phyloP scores from a whole-genome alignment of 2,113 vertebrate species.

The Syngnathus scovelli region DNA sequence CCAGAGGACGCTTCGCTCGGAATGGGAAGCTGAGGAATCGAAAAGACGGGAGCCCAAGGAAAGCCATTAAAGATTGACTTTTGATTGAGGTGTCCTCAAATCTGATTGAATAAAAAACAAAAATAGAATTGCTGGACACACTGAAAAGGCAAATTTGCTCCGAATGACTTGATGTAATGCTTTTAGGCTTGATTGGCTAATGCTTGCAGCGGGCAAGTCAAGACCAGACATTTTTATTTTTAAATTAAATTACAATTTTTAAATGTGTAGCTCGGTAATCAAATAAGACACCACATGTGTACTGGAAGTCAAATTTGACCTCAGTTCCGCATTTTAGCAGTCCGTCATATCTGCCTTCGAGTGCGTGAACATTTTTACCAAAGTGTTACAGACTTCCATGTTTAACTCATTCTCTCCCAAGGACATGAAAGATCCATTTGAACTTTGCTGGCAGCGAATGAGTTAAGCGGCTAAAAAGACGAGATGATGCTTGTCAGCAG shows the following conservation, averaged over 20 bases:
- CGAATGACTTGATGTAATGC: slow-evolving; percentile 39
- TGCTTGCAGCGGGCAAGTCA: slow-evolving; percentile 13
- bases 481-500: not conserved
- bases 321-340: slow-evolving; percentile 31
- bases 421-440: too few relatives aligned
- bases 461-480: too few relatives aligned
- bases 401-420: too few relatives aligned
- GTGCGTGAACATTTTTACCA: not conserved
- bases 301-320: slow-evolving; percentile 38
- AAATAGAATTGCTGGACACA: slow-evolving; percentile 23
- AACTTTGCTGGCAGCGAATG: too few relatives aligned
- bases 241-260: slow-evolving; percentile 50
- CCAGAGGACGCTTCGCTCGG: slow-evolving; percentile 26
- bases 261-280: slow-evolving; percentile 38
- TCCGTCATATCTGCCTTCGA: slow-evolving; percentile 15
- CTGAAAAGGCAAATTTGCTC: slow-evolving; percentile 30
- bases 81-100: slow-evolving; percentile 16
- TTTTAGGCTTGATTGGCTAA: slow-evolving; percentile 58
- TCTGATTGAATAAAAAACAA: slow-evolving; percentile 21
- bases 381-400: too few relatives aligned
- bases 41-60: slow-evolving; percentile 13
- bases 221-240: slow-evolving; percentile 38
- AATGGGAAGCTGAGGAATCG: slow-evolving; percentile 21
- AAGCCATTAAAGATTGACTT: slow-evolving; percentile 46
- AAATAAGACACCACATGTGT: slow-evolving; percentile 40